Conservation (phyloP, 2,888 invertebrate species). For the Anorthoa munda region DNA sequence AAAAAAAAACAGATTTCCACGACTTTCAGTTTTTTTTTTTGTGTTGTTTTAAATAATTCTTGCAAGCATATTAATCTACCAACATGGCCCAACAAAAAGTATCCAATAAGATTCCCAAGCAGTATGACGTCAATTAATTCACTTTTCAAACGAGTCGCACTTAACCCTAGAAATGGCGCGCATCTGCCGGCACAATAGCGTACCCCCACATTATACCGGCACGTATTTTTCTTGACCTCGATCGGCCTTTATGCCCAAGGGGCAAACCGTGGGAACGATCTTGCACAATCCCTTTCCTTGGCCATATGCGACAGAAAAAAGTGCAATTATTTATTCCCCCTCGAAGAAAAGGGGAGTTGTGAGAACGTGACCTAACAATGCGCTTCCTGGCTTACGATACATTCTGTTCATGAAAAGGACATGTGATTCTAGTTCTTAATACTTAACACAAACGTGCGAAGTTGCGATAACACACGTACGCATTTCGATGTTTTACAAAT, state of each 20-base stretch:
- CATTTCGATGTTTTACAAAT: slow-evolving; percentile 82
- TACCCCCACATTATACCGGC: slow-evolving; percentile 87
- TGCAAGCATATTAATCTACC: not conserved
- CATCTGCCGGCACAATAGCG: slow-evolving; percentile 88
- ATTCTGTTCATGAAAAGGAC: slow-evolving; percentile 76
- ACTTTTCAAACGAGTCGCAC: slow-evolving; percentile 84
- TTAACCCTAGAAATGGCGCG: slow-evolving; percentile 86
- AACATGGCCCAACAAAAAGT: slow-evolving; percentile 31
- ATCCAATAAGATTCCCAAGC: slow-evolving; percentile 61
- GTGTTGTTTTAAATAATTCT: not conserved
- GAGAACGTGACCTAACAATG: slow-evolving; percentile 91
- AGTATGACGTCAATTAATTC: slow-evolving; percentile 83
- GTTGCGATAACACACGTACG: slow-evolving; percentile 76
- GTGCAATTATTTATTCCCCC: slow-evolving; percentile 91
- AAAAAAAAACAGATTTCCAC: not conserved
- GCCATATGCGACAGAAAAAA: slow-evolving; percentile 91
- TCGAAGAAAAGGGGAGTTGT: slow-evolving; percentile 90
- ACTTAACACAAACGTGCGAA: slow-evolving; percentile 73
- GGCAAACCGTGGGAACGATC: slow-evolving; percentile 90
- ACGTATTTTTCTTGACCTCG: slow-evolving; percentile 91
- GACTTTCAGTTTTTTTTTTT: fast-evolving
- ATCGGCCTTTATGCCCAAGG: slow-evolving; percentile 87
- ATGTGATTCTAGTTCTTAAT: slow-evolving; percentile 82
- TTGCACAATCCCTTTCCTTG: slow-evolving; percentile 89
- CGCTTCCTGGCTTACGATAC: slow-evolving; percentile 90